These are phyloP conservation scores for Leptinotarsa rubiginosa DNA, from an alignment of 2,888 invertebrate species.

Conservation along the genomic window DNA sequence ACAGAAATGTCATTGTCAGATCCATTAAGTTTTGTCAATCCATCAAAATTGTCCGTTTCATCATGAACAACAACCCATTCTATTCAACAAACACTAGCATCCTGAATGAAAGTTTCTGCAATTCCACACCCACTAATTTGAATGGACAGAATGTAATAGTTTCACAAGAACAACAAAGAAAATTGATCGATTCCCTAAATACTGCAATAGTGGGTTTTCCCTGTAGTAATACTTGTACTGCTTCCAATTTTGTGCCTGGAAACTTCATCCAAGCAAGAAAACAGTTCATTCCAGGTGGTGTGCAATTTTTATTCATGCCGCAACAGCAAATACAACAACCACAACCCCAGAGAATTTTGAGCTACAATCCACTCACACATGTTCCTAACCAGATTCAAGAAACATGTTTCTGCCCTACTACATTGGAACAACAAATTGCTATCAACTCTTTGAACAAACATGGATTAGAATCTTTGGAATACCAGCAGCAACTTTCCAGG, in stretches of 20 bases:
- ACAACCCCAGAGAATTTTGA: conserved; percentile 15
- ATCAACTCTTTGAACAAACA: conserved; percentile 18
- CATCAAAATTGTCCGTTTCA: conserved; percentile 32
- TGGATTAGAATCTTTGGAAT: conserved; percentile 22
- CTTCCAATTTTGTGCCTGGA: conserved; percentile 20
- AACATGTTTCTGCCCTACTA: neutral
- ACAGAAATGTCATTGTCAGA: conserved; percentile 3
- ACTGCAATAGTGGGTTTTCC: conserved; percentile 50
- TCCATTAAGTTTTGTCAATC: conserved; percentile 15
- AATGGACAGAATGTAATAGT: conserved; percentile 52
- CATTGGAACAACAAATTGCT: conserved; percentile 22
- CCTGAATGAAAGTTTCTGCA: conserved; percentile 49
- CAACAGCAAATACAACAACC: neutral
- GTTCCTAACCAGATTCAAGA: conserved; percentile 1
- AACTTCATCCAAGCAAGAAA: conserved; percentile 42
- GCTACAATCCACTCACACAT: neutral
- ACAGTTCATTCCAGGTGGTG: conserved; percentile 45
- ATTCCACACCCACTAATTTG: conserved; percentile 51
- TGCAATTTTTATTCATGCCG: conserved; percentile 42
- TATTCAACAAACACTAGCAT: conserved; percentile 50
- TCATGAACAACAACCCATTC: conserved; percentile 51
- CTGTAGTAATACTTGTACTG: conserved; percentile 21
- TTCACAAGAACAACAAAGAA: conserved; percentile 54
- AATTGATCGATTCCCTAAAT: conserved; percentile 50
- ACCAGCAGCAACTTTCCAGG: conserved; percentile 41